phyloP scores from a whole-genome alignment of 64 coral and sea anemone species.

The Porites lutea region DNA sequence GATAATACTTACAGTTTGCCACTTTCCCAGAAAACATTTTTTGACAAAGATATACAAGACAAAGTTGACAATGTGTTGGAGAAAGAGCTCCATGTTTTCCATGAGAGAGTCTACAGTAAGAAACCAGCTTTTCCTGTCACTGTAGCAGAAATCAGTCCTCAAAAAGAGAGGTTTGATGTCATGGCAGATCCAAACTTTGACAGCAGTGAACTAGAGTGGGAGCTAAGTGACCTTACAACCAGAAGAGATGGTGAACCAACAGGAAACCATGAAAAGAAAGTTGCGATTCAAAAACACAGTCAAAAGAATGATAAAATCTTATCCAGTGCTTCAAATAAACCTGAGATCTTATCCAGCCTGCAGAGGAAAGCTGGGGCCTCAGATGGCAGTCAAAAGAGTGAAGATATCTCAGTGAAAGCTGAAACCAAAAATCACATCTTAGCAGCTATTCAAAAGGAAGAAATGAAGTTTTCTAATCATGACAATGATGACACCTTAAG shows the following conservation, averaged over 20 bases:
- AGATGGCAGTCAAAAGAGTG: neutral
- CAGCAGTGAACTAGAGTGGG: neutral
- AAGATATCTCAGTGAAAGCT: neutral
- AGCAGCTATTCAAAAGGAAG: neutral
- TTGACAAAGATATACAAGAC: neutral
- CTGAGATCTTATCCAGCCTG: neutral
- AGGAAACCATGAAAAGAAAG: neutral
- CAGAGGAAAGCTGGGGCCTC: neutral
- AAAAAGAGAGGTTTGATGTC: neutral
- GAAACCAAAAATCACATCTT: neutral
- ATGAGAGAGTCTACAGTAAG: neutral
- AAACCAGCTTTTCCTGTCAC: neutral
- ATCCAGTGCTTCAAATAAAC: neutral
- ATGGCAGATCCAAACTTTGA: neutral
- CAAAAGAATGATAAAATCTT: neutral
- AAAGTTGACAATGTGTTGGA: neutral
- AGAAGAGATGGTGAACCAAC: neutral
- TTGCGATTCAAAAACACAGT: neutral
- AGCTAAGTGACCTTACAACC: neutral
- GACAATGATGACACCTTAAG: neutral
- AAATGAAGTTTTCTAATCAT: neutral
- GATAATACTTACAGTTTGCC: neutral
- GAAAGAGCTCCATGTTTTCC: neutral
- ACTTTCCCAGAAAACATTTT: neutral
- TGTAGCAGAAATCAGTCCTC: neutral